phyloP scores from a whole-genome alignment of 2,797 vertebrate genomes.

The Parauchenoglanis punctatus region DNA sequence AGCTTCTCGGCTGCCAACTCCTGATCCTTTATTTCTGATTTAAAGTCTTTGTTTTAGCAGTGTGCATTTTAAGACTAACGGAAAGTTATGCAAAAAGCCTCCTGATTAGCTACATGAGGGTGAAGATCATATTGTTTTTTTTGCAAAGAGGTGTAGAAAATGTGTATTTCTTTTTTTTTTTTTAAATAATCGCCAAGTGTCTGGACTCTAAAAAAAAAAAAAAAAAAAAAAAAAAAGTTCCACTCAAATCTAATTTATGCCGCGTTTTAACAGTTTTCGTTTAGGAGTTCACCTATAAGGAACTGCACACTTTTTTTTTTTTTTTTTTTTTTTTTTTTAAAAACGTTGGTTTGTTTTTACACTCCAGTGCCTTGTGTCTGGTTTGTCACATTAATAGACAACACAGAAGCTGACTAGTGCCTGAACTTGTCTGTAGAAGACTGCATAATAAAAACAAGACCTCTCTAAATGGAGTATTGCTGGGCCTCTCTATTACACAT shows the following conservation, averaged over 20 bases:
- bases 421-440: constrained; percentile 66
- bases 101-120: neutral
- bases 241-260: neutral
- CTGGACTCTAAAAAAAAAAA: neutral
- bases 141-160: neutral
- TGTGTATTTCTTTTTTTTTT: too few relatives aligned
- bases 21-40: constrained; percentile 44
- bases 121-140: too few relatives aligned
- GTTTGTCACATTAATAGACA: constrained; percentile 61
- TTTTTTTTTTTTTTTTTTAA: neutral
- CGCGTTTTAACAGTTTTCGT: neutral
- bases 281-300: constrained; percentile 29
- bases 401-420: constrained; percentile 64
- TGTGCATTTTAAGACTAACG: neutral
- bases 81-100: neutral
- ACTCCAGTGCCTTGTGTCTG: constrained; percentile 52
- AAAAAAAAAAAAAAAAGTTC: neutral
- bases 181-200: neutral
- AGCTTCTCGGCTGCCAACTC: constrained; percentile 44
- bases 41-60: constrained; percentile 41
- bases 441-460: constrained; percentile 35
- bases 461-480: constrained; percentile 40
- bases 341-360: constrained; percentile 29
- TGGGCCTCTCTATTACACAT: constrained; percentile 34
- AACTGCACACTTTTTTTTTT: constrained; percentile 12